A percentile compares a stretch with the other conserved stretches of the same genome.
Conservation (phyloP, 2,888 invertebrate genomes). For the Eremobia ochroleuca region DNA sequence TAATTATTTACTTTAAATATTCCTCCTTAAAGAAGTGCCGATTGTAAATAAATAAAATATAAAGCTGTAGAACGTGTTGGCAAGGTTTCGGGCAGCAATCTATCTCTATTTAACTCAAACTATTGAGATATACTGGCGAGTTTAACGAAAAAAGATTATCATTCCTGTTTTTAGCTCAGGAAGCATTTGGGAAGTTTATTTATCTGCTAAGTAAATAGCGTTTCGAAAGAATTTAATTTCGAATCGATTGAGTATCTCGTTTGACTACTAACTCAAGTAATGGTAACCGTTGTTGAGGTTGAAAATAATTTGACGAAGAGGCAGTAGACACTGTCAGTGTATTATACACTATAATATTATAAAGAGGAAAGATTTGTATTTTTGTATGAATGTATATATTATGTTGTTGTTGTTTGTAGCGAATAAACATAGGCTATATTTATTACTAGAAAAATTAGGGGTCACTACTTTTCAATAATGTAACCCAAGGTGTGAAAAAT, state of each 20-base stretch:
- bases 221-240: constrained; percentile 9
- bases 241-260: background rate
- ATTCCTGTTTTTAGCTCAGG: constrained; percentile 9
- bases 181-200: background rate
- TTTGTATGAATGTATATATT: too few relatives aligned
- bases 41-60: constrained; percentile 36
- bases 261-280: background rate
- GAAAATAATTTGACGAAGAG: background rate
- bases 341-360: too few relatives aligned
- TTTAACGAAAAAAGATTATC: constrained; percentile 58
- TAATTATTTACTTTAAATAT: constrained; percentile 3
- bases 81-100: constrained; percentile 35
- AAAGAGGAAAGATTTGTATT: too few relatives aligned
- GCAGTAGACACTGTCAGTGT: background rate
- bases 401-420: too few relatives aligned
- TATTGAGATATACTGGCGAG: constrained; percentile 58
- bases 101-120: constrained; percentile 55
- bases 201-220: constrained; percentile 6
- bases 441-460: too few relatives aligned
- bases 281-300: background rate
- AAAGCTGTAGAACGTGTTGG: constrained; percentile 22
- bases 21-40: background rate
- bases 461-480: too few relatives aligned
- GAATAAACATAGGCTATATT: too few relatives aligned
- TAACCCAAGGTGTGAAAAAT: too few relatives aligned